These are phyloP conservation scores for Auanema freiburgensis DNA, from an alignment of 2,888 invertebrate genomes.

Conservation along the genomic window DNA sequence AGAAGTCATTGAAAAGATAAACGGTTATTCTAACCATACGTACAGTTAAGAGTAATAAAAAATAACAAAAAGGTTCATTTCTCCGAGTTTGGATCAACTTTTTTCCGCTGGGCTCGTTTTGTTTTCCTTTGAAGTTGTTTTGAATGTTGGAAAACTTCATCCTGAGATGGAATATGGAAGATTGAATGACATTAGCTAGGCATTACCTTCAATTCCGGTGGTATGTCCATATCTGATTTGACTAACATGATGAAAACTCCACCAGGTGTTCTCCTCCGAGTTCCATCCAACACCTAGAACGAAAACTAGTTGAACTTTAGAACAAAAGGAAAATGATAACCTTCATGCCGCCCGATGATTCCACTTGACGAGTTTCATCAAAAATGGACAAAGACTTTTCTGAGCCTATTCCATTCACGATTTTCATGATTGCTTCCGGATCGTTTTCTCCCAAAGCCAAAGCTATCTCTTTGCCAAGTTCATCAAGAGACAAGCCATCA, in stretches of 20 bases:
- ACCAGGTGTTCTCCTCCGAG: constrained; percentile 57
- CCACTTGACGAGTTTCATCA: constrained; percentile 49
- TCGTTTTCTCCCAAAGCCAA: constrained; percentile 43
- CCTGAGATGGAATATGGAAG: neutral
- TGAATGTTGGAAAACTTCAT: neutral
- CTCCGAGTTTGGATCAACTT: too few relatives aligned
- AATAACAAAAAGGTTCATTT: too few relatives aligned
- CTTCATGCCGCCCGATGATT: constrained; percentile 55
- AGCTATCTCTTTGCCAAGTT: constrained; percentile 35
- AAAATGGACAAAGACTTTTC: constrained; percentile 46
- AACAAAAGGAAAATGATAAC: too few relatives aligned
- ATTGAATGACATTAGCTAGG: too few relatives aligned
- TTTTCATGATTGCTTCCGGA: constrained; percentile 41
- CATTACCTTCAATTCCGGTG: constrained; percentile 33
- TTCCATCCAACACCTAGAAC: constrained; percentile 37
- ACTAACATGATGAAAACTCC: constrained; percentile 59
- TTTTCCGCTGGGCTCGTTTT: neutral
- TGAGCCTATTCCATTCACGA: constrained; percentile 44
- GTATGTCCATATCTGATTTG: constrained; percentile 38
- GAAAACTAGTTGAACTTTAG: neutral
- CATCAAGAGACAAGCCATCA: constrained; percentile 20
- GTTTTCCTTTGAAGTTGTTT: constrained; percentile 25
- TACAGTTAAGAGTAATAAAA: too few relatives aligned
- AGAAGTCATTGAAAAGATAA: too few relatives aligned
- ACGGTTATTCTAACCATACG: too few relatives aligned